These are phyloP conservation scores for Drosophila phalerata DNA, from an alignment of 2,888 invertebrate genomes.

Conservation along the genomic window DNA sequence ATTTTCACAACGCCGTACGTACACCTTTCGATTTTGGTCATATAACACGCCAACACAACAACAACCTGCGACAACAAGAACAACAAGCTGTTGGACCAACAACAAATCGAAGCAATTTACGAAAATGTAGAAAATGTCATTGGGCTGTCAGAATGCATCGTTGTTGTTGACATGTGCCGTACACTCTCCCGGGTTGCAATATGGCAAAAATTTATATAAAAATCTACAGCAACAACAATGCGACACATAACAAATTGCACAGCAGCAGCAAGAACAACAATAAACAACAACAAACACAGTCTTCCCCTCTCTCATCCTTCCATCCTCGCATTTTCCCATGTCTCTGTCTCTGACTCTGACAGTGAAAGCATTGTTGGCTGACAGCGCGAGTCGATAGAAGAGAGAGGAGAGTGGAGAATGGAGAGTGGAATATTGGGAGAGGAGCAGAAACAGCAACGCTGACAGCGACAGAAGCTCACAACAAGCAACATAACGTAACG, in stretches of 20 bases:
- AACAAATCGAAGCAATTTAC: conserved; percentile 83
- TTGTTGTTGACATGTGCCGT: conserved; percentile 75
- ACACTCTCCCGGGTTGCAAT: conserved; percentile 43
- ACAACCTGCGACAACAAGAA: conserved; percentile 14
- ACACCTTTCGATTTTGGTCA: conserved; percentile 45
- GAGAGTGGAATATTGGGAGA: conserved; percentile 3
- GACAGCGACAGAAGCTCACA: conserved; percentile 48
- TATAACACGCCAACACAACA: conserved; percentile 54
- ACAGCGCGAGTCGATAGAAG: conserved; percentile 56
- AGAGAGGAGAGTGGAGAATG: conserved; percentile 26
- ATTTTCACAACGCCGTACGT: conserved; percentile 5
- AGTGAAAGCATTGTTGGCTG: conserved; percentile 82
- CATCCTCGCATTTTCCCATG: conserved; percentile 4
- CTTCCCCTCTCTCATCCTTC: background rate
- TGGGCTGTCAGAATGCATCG: conserved; percentile 83
- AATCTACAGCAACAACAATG: conserved; percentile 54
- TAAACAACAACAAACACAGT: conserved; percentile 35
- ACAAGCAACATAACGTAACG: conserved; percentile 55
- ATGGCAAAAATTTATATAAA: conserved; percentile 71
- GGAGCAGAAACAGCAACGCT: conserved; percentile 21
- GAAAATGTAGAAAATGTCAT: conserved; percentile 84
- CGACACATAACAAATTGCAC: conserved; percentile 61
- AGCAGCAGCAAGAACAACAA: conserved; percentile 54
- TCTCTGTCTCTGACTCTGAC: conserved; percentile 58
- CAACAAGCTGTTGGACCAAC: conserved; percentile 27